These are phyloP conservation scores for Drosophila barbarae DNA, from an alignment of 2,888 invertebrate species.

Conservation along the genomic window DNA sequence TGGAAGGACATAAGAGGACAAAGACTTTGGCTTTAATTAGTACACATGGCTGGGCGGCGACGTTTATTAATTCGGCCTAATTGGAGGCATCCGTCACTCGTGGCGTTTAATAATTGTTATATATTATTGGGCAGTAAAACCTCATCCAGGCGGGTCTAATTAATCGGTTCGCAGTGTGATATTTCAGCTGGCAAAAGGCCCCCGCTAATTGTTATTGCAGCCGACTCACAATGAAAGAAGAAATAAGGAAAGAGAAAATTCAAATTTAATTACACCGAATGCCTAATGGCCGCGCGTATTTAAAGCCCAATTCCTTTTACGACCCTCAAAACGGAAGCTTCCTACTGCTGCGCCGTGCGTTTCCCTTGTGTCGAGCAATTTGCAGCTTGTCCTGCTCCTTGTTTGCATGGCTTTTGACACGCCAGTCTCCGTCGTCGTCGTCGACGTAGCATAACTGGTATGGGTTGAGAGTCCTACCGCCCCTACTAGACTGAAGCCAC, in stretches of 20 bases:
- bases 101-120: slow-evolving; percentile 59
- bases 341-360: slow-evolving; percentile 10
- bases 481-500: slow-evolving; percentile 6
- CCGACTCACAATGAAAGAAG: background rate
- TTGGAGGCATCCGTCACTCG: slow-evolving; percentile 49
- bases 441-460: background rate
- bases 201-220: slow-evolving; percentile 35
- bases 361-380: slow-evolving; percentile 23
- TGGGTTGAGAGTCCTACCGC: background rate
- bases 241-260: slow-evolving; percentile 7
- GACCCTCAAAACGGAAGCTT: slow-evolving; percentile 34
- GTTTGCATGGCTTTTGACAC: slow-evolving; percentile 44
- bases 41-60: slow-evolving; percentile 45
- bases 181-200: slow-evolving; percentile 5
- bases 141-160: slow-evolving; percentile 39
- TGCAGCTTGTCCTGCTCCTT: slow-evolving; percentile 30
- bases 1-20: slow-evolving; percentile 11
- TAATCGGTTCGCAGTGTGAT: slow-evolving; percentile 42
- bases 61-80: slow-evolving; percentile 54
- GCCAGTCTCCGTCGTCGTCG: slow-evolving; percentile 14
- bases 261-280: slow-evolving; percentile 43
- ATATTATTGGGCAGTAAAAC: slow-evolving; percentile 54
- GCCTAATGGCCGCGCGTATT: slow-evolving; percentile 33
- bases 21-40: slow-evolving; percentile 58
- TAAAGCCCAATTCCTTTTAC: slow-evolving; percentile 42